Percentiles rank a stretch among this genome's conserved stretches.
phyloP scores from a whole-genome alignment of 2,888 invertebrate species.

The Diogma glabrata region DNA sequence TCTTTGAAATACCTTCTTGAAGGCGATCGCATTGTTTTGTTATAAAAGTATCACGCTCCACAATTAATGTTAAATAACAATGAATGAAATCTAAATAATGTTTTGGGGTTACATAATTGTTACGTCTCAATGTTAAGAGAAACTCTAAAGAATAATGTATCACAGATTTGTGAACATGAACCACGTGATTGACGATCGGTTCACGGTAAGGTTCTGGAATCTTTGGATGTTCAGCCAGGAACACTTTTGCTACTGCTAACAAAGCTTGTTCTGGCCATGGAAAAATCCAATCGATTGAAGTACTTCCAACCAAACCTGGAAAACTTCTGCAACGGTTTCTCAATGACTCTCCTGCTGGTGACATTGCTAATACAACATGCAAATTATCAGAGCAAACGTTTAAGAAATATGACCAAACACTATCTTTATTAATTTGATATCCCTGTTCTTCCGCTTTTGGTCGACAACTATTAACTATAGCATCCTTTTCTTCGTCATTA shows the following conservation, averaged over 20 bases:
- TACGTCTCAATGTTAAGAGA: conserved; percentile 56
- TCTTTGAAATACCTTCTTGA: conserved; percentile 38
- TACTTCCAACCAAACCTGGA: conserved; percentile 84
- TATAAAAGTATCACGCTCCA: conserved; percentile 31
- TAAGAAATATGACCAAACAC: conserved; percentile 77
- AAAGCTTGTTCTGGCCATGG: conserved; percentile 88
- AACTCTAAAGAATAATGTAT: conserved; percentile 62
- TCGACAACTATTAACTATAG: conserved; percentile 57
- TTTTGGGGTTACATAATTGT: conserved; percentile 84
- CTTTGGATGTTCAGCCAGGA: conserved; percentile 55
- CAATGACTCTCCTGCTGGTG: conserved; percentile 70
- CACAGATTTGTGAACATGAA: conserved; percentile 71
- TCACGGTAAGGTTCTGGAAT: conserved; percentile 56
- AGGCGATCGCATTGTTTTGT: conserved; percentile 30
- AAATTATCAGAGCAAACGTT: conserved; percentile 69
- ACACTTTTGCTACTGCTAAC: conserved; percentile 75
- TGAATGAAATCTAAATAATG: conserved; percentile 82
- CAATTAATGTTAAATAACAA: conserved; percentile 62
- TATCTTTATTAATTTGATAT: conserved; percentile 61
- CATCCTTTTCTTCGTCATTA: conserved; percentile 79
- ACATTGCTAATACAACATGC: conserved; percentile 86
- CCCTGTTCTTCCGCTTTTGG: conserved; percentile 59
- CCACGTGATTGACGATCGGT: conserved; percentile 69
- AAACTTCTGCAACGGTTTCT: conserved; percentile 80
- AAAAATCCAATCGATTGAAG: conserved; percentile 89